phyloP scores from a whole-genome alignment of 2,888 invertebrate species.

The Machimus rusticus region DNA sequence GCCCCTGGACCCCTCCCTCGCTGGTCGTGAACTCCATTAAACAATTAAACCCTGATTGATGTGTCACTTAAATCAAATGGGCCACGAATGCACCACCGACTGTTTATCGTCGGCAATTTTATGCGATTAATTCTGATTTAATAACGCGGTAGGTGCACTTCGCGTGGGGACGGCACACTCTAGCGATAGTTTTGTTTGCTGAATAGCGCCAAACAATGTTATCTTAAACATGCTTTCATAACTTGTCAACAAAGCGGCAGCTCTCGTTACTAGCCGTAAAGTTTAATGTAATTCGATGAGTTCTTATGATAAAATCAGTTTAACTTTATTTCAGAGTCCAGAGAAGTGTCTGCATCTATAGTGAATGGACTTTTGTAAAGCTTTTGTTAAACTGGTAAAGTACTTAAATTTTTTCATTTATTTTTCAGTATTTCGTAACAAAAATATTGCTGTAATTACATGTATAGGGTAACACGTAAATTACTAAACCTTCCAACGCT shows the following conservation, averaged over 20 bases:
- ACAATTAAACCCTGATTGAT: background rate
- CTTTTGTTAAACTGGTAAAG: no score
- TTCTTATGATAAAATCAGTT: background rate
- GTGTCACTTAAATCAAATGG: slow-evolving; percentile 1
- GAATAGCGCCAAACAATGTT: background rate
- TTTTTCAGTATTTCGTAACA: no score
- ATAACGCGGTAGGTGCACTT: background rate
- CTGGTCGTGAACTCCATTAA: background rate
- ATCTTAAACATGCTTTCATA: background rate
- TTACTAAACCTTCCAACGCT: no score
- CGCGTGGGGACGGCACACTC: background rate
- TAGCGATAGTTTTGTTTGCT: background rate
- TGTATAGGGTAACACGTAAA: no score
- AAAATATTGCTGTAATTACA: no score
- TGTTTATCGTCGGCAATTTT: background rate
- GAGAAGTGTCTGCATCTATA: no score
- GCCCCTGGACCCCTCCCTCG: background rate
- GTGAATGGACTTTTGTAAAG: no score
- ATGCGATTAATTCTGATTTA: background rate
- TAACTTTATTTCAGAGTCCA: background rate
- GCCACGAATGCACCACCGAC: background rate
- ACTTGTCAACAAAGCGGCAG: background rate
- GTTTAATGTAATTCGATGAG: background rate
- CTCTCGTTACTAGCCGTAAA: background rate
- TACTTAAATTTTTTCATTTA: no score